A percentile compares a stretch with the other conserved stretches of the same genome.
phyloP scores from a whole-genome alignment of 1,140 invertebrate species.

The Bombyx mori region DNA sequence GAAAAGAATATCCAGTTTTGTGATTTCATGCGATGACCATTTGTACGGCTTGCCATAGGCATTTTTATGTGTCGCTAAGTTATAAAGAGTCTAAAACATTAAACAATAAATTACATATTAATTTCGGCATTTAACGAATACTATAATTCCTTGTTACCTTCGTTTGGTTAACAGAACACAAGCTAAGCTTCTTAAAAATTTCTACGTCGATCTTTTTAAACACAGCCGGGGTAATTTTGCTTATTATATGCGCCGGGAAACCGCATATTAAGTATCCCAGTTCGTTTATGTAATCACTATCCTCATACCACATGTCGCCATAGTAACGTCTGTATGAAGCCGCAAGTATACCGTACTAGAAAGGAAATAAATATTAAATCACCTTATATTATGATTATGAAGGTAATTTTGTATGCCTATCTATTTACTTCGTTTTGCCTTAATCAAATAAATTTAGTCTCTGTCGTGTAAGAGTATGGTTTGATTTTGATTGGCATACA shows the following conservation, averaged over 20 bases:
- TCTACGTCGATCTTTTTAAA: conserved; percentile 44
- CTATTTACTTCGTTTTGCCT: background rate
- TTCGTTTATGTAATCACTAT: conserved; percentile 42
- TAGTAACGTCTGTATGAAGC: conserved; percentile 50
- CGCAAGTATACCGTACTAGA: conserved; percentile 47
- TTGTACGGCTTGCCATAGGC: conserved; percentile 49
- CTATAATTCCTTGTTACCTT: conserved; percentile 21
- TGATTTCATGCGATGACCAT: conserved; percentile 56
- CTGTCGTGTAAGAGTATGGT: background rate
- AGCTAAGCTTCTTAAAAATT: conserved; percentile 35
- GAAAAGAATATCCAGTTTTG: conserved; percentile 34
- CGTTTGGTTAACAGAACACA: conserved; percentile 40
- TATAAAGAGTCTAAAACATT: conserved; percentile 41
- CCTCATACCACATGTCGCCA: conserved; percentile 39
- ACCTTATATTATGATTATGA: background rate
- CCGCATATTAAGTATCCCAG: conserved; percentile 53
- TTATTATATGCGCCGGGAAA: conserved; percentile 39
- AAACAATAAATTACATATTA: background rate
- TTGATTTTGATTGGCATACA: too few relatives aligned
- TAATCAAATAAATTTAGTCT: background rate
- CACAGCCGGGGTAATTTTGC: conserved; percentile 34
- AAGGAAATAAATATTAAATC: conserved; percentile 9
- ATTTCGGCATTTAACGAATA: too few relatives aligned
- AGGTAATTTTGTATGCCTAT: background rate
- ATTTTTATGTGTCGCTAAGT: conserved; percentile 39